Base-by-base conservation (phyloP, 2,888 invertebrate genomes). In the Noctuana brunneofusca region DNA sequence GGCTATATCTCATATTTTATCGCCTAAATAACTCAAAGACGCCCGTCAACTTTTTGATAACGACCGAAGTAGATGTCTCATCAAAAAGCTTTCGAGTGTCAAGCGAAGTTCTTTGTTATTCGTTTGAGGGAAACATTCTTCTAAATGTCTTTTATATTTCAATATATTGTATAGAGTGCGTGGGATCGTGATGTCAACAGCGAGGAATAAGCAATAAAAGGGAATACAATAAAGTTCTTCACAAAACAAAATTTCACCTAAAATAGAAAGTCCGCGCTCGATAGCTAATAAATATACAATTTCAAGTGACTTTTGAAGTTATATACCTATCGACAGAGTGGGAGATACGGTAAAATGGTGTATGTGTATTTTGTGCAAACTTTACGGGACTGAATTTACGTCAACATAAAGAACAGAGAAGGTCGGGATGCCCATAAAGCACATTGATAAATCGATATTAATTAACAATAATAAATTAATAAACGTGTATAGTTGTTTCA, bases 1-100 rank as follows among this genome's bases (percentile, higher is more conserved):
- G n/a, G 52, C 46, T 54, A 54, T 55, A 62, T 49, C 55, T 55
- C 55, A 49, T 38, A 62, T 55, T 62, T 62, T 49, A 49, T 62
- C 49, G 32, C 16, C n/a, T 27, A 49, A 55, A 41, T 30, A 49
- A 55, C 18, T 41, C 54, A 62, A 55, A 54, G 48, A 38, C 18
- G 11, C 48, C 53, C 14, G 38, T 62, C 35, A 35, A 11, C 24
- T 54, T 48, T 35, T 43, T 38, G 38, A 55, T 62, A 55, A 55
- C 16, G 24, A 18, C 24, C 24, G 5, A 54, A 48, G 54, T 54
- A 16, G 30, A 53, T 22, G 14, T 41, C 30, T 46, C 32, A n/a
- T 43, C 30, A 32, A 54, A 54, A 54, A 24, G 27, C 22, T 24
- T 32, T 60, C 11, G 54, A 32, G 16, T 59, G 30, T 24, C 16